These are phyloP conservation scores for Brachyrhaphis roseni DNA, from an alignment of 2,797 vertebrate genomes.

Conservation along the genomic window DNA sequence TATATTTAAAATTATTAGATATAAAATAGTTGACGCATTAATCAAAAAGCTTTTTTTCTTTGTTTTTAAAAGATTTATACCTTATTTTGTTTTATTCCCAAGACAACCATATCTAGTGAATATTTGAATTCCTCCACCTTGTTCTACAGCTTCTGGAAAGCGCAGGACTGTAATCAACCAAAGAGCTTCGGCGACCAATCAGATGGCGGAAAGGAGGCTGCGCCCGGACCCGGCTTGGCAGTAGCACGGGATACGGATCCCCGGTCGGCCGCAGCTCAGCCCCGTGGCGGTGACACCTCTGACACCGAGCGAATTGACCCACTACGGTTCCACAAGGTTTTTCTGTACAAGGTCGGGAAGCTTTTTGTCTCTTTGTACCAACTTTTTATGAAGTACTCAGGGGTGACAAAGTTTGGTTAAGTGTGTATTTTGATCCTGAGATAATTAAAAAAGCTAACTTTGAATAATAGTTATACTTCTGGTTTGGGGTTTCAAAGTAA, in stretches of 20 bases:
- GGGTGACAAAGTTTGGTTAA: slow-evolving; percentile 19
- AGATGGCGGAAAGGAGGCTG: slow-evolving; percentile 65
- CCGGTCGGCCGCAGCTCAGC: slow-evolving; percentile 43
- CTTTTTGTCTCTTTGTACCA: not conserved
- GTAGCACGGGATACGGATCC: slow-evolving; percentile 30
- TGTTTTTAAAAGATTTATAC: no score
- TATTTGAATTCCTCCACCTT: not conserved
- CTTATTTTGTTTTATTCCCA: not conserved
- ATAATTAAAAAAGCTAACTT: slow-evolving; percentile 24
- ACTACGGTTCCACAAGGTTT: slow-evolving; percentile 16
- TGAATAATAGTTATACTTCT: not conserved
- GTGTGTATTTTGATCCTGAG: slow-evolving; percentile 7
- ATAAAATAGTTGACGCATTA: not conserved
- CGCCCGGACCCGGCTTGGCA: slow-evolving; percentile 39
- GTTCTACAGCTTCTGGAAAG: not conserved
- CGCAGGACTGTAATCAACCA: slow-evolving; percentile 37
- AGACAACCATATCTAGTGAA: not conserved
- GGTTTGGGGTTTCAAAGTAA: slow-evolving; percentile 31
- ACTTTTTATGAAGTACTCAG: not conserved
- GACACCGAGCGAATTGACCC: slow-evolving; percentile 36
- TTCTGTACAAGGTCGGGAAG: slow-evolving; percentile 54
- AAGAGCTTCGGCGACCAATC: slow-evolving; percentile 64
- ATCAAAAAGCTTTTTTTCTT: not conserved
- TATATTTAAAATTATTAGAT: not conserved
- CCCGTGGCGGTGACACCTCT: slow-evolving; percentile 52